Evolutionary conservation across 2,113 vertebrate genomes (phyloP).

Genomic region (Monarcha castaneiventris): DNA sequence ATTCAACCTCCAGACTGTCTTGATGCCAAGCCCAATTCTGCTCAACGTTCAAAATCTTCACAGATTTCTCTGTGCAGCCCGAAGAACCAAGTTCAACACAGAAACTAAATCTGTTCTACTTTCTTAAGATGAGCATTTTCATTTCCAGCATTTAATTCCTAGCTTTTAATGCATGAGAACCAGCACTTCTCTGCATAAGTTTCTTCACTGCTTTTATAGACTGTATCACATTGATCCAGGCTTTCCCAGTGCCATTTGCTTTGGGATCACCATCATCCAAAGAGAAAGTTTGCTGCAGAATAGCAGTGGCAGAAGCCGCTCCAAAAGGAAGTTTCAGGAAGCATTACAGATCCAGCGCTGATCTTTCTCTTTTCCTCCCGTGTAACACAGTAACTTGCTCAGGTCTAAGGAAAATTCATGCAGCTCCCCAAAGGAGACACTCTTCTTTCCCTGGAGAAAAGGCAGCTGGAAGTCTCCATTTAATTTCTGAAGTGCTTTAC

Average conservation of each 20-base stretch:
- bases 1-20: not conserved
- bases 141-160: slow-evolving; percentile 4
- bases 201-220: not conserved
- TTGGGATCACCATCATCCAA: not conserved
- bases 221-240: not conserved
- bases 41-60: not conserved
- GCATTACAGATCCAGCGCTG: not conserved
- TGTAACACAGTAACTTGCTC: not conserved
- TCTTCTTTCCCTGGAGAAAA: not conserved
- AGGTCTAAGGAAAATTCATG: not conserved
- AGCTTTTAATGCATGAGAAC: not conserved
- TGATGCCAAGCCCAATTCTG: not conserved
- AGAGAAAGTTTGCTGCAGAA: not conserved
- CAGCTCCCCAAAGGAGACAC: not conserved
- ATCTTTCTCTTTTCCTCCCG: not conserved
- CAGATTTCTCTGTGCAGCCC: not conserved
- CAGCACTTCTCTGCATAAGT: not conserved
- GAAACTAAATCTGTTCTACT: not conserved
- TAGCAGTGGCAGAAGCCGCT: not conserved
- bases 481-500: not conserved
- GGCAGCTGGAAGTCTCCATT: not conserved
- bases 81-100: not conserved
- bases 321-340: not conserved
- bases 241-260: not conserved
- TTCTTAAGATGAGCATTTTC: slow-evolving; percentile 2